These are phyloP conservation scores for Myotis brandtii DNA, from an alignment of 2,113 vertebrate species.

Conservation along the genomic window DNA sequence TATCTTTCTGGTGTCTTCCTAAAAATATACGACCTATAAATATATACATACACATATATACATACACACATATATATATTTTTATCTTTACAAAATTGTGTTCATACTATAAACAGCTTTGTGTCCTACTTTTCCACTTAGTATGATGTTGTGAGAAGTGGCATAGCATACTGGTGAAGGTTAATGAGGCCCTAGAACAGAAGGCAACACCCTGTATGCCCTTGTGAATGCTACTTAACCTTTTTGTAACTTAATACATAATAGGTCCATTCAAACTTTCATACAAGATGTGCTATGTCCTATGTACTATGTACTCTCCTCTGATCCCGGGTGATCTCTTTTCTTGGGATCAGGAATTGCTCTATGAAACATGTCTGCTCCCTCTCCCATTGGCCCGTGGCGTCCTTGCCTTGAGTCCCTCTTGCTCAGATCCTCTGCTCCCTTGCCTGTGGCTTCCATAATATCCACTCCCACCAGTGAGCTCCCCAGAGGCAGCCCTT, in stretches of 20 bases:
- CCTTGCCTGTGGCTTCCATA: not conserved
- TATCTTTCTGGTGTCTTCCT: slow-evolving; percentile 29
- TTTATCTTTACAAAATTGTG: not conserved
- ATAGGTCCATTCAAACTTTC: not conserved
- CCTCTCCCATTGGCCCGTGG: not conserved
- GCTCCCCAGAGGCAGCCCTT: not conserved
- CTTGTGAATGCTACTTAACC: not conserved
- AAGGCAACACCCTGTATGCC: not conserved
- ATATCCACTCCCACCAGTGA: not conserved
- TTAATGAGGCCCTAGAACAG: not conserved
- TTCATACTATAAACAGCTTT: not conserved
- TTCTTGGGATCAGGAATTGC: not conserved
- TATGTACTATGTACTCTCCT: not conserved
- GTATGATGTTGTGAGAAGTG: not conserved
- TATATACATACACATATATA: not conserved
- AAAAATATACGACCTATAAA: slow-evolving; percentile 49
- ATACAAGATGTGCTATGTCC: not conserved
- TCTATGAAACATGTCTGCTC: not conserved
- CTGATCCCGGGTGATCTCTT: not conserved
- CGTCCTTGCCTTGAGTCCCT: not conserved
- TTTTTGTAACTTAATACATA: not conserved
- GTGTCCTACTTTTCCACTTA: not conserved
- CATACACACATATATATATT: not conserved
- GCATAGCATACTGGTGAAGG: not conserved
- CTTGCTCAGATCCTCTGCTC: not conserved